phyloP scores from a whole-genome alignment of 2,113 vertebrate species.

The Cariama cristata region DNA sequence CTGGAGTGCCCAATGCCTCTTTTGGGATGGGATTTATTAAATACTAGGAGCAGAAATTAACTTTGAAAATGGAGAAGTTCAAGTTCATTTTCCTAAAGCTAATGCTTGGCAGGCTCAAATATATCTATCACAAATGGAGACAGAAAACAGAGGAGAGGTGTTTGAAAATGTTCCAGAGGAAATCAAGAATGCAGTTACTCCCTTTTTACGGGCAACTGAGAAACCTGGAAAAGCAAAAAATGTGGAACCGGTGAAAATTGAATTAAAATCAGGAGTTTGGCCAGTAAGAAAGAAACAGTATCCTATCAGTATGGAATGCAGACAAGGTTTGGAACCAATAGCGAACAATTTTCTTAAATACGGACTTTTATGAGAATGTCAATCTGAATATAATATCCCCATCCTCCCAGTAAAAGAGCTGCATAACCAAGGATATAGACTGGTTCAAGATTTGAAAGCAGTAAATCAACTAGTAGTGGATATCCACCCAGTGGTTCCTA shows the following conservation, averaged over 20 bases:
- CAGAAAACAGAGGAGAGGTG: background rate
- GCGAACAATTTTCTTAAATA: background rate
- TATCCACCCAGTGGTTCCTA: background rate
- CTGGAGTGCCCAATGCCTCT: background rate
- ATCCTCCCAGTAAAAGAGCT: background rate
- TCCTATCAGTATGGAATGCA: background rate
- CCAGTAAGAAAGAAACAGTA: background rate
- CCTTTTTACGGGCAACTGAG: background rate
- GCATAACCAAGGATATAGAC: background rate
- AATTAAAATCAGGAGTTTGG: background rate
- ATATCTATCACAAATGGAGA: background rate
- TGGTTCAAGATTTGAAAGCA: background rate
- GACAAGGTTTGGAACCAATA: background rate
- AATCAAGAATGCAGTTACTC: background rate
- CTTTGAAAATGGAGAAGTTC: background rate
- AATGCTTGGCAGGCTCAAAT: background rate
- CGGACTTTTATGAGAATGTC: background rate
- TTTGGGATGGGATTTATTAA: background rate
- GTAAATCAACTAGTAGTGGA: background rate
- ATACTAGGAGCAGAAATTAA: background rate
- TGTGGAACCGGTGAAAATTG: background rate
- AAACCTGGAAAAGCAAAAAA: background rate
- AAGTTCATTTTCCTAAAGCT: background rate
- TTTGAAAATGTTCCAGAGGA: background rate
- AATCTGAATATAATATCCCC: background rate